Conservation (phyloP, 2,888 invertebrate genomes). For the Catocala nupta region DNA sequence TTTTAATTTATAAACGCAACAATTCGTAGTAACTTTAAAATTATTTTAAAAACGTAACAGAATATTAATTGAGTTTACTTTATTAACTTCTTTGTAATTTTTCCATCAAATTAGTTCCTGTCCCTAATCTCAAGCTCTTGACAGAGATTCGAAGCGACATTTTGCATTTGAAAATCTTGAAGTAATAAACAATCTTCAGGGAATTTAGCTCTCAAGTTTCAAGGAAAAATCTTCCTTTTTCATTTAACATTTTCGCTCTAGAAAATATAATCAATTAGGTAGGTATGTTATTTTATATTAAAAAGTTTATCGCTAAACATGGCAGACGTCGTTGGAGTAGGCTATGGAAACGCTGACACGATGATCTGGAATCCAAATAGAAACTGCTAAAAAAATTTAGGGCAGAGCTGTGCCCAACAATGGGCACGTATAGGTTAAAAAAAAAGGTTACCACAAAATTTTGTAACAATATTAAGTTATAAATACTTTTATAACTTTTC, state of each 20-base stretch:
- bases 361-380: too few species aligned
- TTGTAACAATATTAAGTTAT: too few species aligned
- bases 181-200: constrained; percentile 13
- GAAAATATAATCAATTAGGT: neutral
- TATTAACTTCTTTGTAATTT: constrained; percentile 6
- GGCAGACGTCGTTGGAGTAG: too few species aligned
- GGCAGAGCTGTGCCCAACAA: too few species aligned
- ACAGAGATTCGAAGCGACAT: neutral
- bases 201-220: constrained; percentile 5
- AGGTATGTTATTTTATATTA: neutral
- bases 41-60: too few species aligned
- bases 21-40: too few species aligned
- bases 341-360: too few species aligned
- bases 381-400: too few species aligned
- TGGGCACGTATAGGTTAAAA: too few species aligned
- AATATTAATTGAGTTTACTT: neutral
- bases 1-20: too few species aligned
- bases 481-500: too few species aligned
- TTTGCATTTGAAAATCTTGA: constrained; percentile 5
- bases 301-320: neutral
- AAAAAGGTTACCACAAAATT: too few species aligned
- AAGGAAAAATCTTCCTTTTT: neutral
- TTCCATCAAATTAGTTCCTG: constrained; percentile 13
- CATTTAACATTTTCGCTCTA: neutral
- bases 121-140: constrained; percentile 5